Base-by-base conservation (phyloP, 53 echinoderm and acorn worm genomes). In the Hippasteria phrygiana region DNA sequence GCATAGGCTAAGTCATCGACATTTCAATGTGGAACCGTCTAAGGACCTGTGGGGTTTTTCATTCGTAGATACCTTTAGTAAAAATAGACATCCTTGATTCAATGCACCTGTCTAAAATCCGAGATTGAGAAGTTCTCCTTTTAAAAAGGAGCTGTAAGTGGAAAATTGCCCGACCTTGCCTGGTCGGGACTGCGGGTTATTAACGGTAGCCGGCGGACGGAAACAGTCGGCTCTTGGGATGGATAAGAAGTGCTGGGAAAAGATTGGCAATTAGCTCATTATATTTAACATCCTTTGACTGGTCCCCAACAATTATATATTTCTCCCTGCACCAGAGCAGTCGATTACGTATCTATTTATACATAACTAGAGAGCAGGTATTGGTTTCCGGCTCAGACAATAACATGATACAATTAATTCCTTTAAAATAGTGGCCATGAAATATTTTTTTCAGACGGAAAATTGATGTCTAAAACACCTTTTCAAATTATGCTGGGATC, bases 191-290 rank as follows among this genome's bases (percentile, higher is more conserved):
- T 20, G 80, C 18, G 43, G 45, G 29, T 82, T 9, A 82, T 82
- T 31, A 46, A 31, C 82, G 18, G 33, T 66, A 82, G 31, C 43
- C 46, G 63, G 10, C 43, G 42, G 47, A 42, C 33, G 51, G 75
- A 75, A 75, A 64, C 64, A 47, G 78, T 26, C 50, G 35, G 56
- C 38, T 36, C 91, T 71, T 70, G 55, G 86, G 41, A 62, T 54
- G 40, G 88, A 77, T 34, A 63, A 27, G 47, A 54, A 13, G 24
- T 46, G 50, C 29, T n/a, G 67, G 78, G 64, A 78, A 28, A 78
- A 46, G 77, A 51, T 64, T 36, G 80, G 20, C 88, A 64, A 88
- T 88, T 76, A 74, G 13, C 73, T 46, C 62, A 32, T 76, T 75
- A 46, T 10, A 63, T 65, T 64, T 64, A 64, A 45, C 66, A 82